Base-by-base conservation (phyloP, 1,140 invertebrate genomes). In the Achatina immaculata region DNA sequence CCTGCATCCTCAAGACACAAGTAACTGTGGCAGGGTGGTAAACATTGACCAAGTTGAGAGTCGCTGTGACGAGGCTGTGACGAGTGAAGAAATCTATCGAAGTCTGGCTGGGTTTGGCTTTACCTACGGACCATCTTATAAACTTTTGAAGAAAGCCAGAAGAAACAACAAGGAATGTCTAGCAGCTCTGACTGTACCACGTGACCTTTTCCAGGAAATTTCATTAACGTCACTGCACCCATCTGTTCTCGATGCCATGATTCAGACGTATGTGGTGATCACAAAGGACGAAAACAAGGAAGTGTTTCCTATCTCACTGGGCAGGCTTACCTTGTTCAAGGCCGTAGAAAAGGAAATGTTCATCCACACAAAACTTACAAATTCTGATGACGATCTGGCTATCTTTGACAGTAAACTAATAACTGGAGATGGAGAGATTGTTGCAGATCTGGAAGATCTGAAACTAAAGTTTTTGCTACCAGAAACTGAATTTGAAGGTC, bases 161-260 rank as follows among this genome's bases (percentile, higher is more conserved):
- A 81, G 69, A 65, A 82, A 77, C 38, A 66, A 79, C 43, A 79
- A 62, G 0, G 84, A 88, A 69, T 85, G 85, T 72, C 42, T 88
- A 0, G 81, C 84, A 11, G 36, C 81, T 3, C 73, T 86, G 48
- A 38, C 19, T 14, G 21, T 88, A 3, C 81, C 83, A 31, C 81
- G 81, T 0, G 7, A 45, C 19, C 40, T 88, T 11, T 62, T 73
- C 3, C 48, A 82, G 55, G 83, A 86, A 71, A 75, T 84, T 31
- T 31, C 77, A 1, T 62, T 42, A 16, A 86, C 84, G 21, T 74
- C 81, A 51, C 55, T 88, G 16, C 87, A 87, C 72, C 87, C 86
- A 31, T 79, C 83, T 40, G 78, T 87, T 43, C 65, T 87, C 11
- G 86, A 86, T 82, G 82, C 73, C 19, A 80, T 87, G 79, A 71